Evolutionary conservation across 2,797 vertebrate species (phyloP).

Genomic region (Pangasius krempfi): DNA sequence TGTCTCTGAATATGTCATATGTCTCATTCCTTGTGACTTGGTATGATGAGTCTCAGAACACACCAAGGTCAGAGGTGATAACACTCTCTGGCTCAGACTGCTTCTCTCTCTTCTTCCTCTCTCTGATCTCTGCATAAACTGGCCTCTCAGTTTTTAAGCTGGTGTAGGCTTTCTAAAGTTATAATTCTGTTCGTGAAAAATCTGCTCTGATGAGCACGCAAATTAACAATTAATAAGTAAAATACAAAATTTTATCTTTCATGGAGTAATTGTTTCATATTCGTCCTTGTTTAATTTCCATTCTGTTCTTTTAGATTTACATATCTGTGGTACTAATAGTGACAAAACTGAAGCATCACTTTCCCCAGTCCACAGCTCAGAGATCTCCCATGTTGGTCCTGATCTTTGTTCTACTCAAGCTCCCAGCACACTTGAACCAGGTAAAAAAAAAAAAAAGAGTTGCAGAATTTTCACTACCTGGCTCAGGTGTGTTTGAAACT

Average conservation of each 20-base stretch:
- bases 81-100: neutral
- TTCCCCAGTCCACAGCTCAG: neutral
- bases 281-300: no score
- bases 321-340: no score
- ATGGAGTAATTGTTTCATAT: no score
- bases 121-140: neutral
- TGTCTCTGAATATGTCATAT: neutral
- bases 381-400: neutral
- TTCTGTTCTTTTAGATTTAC: no score
- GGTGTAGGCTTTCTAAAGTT: neutral
- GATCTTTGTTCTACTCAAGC: slow-evolving; percentile 12
- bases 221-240: neutral
- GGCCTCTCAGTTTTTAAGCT: neutral
- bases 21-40: neutral
- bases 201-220: neutral
- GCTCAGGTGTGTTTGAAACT: slow-evolving; percentile 4
- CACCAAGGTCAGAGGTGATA: neutral
- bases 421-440: slow-evolving; percentile 8
- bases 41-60: neutral
- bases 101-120: neutral
- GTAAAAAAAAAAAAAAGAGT: slow-evolving; percentile 4
- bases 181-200: neutral
- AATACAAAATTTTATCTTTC: neutral
- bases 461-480: slow-evolving; percentile 1
- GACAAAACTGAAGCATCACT: neutral